Conservation (phyloP, 2,888 invertebrate genomes). For the Acanthosepion lycidas region DNA sequence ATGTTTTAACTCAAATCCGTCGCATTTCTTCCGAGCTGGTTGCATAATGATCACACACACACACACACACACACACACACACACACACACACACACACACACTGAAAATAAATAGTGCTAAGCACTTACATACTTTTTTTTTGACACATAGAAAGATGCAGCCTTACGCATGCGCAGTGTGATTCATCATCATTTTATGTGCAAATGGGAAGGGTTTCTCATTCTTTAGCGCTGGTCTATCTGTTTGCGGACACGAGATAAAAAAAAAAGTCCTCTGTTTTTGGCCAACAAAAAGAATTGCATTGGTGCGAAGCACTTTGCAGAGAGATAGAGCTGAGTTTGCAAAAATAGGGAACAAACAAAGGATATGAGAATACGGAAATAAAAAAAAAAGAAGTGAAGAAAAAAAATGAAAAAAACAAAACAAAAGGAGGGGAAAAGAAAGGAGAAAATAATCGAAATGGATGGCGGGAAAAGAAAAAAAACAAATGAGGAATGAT, state of each 20-base stretch:
- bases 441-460: background rate
- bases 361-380: background rate
- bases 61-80: background rate
- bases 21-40: no score
- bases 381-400: background rate
- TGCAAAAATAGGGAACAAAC: background rate
- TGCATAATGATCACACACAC: background rate
- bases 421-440: background rate
- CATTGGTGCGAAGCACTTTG: background rate
- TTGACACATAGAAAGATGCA: background rate
- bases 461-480: background rate
- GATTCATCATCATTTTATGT: background rate
- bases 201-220: background rate
- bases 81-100: background rate
- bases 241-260: background rate
- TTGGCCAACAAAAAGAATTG: background rate
- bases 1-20: no score
- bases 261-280: background rate
- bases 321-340: background rate
- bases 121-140: background rate
- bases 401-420: background rate
- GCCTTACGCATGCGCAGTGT: background rate
- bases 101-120: background rate
- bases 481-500: background rate
- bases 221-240: background rate